These are phyloP conservation scores for Chesias legatella DNA, from an alignment of 2,888 invertebrate species.

Conservation along the genomic window DNA sequence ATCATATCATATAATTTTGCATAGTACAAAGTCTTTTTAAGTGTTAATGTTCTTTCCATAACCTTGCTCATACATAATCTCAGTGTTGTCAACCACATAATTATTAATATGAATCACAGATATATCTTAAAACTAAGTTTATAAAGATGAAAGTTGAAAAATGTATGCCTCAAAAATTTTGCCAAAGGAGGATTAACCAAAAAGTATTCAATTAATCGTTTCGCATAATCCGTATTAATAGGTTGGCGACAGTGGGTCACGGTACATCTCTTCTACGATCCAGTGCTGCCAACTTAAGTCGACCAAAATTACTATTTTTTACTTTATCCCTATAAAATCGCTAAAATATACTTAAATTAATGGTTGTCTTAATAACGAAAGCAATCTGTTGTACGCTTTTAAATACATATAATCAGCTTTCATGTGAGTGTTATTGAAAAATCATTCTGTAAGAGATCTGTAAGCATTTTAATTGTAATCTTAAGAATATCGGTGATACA, in stretches of 20 bases:
- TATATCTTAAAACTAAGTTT: no score
- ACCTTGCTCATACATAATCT: slow-evolving; percentile 15
- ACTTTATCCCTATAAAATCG: slow-evolving; percentile 30
- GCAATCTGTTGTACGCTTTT: slow-evolving; percentile 65
- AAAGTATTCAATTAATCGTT: no score
- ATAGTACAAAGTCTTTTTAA: slow-evolving; percentile 47
- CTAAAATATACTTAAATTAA: slow-evolving; percentile 34
- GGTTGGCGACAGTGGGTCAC: slow-evolving; percentile 10
- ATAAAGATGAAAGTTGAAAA: no score
- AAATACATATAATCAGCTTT: slow-evolving; percentile 63
- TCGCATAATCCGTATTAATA: neutral
- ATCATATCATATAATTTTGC: slow-evolving; percentile 53
- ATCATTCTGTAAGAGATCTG: slow-evolving; percentile 44
- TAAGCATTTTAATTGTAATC: slow-evolving; percentile 41
- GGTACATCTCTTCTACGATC: neutral
- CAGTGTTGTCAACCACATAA: no score
- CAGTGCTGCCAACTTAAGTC: slow-evolving; percentile 32
- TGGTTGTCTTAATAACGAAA: slow-evolving; percentile 59
- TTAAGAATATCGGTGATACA: neutral
- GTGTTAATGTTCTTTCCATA: slow-evolving; percentile 13
- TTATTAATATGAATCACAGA: no score
- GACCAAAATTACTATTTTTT: slow-evolving; percentile 28
- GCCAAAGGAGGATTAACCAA: no score
- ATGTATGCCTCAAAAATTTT: no score
- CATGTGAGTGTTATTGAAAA: slow-evolving; percentile 59